Evolutionary conservation across 2,113 vertebrate genomes (phyloP), one percentile per base, ranked within the genome.

Genomic region (Odontophorus gujanensis): DNA sequence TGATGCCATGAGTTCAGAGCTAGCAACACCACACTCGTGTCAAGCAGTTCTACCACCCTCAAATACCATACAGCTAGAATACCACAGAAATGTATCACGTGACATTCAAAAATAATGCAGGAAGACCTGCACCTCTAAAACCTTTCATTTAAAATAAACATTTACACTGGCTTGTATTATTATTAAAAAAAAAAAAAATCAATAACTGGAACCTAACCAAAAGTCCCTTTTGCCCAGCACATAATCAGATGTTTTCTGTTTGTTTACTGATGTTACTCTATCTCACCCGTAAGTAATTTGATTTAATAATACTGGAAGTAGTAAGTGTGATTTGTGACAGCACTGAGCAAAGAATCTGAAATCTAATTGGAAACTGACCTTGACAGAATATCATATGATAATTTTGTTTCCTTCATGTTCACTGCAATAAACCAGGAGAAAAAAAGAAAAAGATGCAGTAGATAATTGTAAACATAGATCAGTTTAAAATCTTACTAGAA

Each of bases 251-350:
- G 43, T 18, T 3, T 45, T 94, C 57, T 87, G 81, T 91, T 92
- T 95, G 84, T 91, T 91, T 93, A 91, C 78, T 85, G 89, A 80
- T 92, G 84, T 50, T 89, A 80, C 78, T 59, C 19, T 43, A 94
- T 72, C 78, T 96, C 94, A 95, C 34, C 91, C 87, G 0, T 71
- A 69, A 96, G 50, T 94, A 96, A 96, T 90, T 65, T 95, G 74
- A 92, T 95, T 69, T 89, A 96, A 92, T 80, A 94, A 85, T 76
- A 79, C 63, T 85, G 81, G 86, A 94, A 95, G 87, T 26, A 43
- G 32, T n/a, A 89, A 86, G 77, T 87, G 71, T 22, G 72, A 94
- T 82, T 90, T 80, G 63, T 80, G 72, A 71, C 81, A 92, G 87
- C 38, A 30, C 40, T 51, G 72, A 89, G 59, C 78, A 89, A 93